A percentile compares a stretch with the other conserved stretches of the same genome.
Evolutionary conservation across 2,888 invertebrate genomes (phyloP).

Genomic region (Melangyna quadrimaculata): DNA sequence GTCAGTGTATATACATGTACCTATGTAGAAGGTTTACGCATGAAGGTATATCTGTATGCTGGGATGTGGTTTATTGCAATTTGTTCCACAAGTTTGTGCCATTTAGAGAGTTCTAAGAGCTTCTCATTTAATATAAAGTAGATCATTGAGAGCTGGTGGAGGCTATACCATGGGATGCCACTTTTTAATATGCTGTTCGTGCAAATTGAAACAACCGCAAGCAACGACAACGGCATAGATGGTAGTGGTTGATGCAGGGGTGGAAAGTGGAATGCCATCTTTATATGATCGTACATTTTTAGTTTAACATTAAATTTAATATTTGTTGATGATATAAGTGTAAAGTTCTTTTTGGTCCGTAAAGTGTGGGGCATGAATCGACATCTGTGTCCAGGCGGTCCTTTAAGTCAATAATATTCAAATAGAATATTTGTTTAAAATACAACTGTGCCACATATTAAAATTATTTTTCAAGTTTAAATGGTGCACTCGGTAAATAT

Average conservation of each 20-base stretch:
- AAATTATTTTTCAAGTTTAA: too few species aligned
- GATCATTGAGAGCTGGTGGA: background rate
- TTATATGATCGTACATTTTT: background rate
- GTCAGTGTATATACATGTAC: background rate
- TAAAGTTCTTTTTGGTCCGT: too few species aligned
- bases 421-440: too few species aligned
- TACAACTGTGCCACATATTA: too few species aligned
- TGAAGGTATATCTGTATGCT: background rate
- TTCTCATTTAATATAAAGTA: constrained; percentile 24
- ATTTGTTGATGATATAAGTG: background rate
- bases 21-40: background rate
- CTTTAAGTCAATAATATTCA: too few species aligned
- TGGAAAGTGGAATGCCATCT: background rate
- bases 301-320: background rate
- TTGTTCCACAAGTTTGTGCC: constrained; percentile 41
- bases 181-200: background rate
- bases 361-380: too few species aligned
- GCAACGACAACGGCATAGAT: background rate
- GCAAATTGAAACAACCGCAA: constrained; percentile 5
- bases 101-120: constrained; percentile 20
- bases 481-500: too few species aligned
- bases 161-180: background rate
- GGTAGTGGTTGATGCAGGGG: background rate
- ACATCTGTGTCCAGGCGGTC: too few species aligned
- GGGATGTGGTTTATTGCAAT: constrained; percentile 37